phyloP scores from a whole-genome alignment of 1,140 invertebrate species.

The Listronotus oregonensis region DNA sequence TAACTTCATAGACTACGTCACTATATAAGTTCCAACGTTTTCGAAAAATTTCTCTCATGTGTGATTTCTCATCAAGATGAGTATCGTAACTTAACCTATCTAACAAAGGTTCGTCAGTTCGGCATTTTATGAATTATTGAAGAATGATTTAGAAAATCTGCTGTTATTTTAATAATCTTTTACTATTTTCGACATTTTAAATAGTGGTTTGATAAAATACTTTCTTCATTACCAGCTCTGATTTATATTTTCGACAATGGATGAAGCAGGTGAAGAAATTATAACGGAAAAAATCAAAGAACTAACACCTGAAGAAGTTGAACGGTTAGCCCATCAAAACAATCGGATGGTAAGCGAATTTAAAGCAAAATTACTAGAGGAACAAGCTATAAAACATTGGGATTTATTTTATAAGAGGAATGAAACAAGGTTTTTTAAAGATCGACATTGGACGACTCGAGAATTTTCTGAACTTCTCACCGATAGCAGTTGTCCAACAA shows the following conservation, averaged over 20 bases:
- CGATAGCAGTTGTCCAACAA: constrained; percentile 47
- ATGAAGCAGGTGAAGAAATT: background rate
- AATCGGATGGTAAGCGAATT: constrained; percentile 73
- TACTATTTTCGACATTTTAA: too few relatives aligned
- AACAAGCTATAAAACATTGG: constrained; percentile 91
- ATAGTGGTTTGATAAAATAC: too few relatives aligned
- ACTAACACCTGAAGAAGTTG: constrained; percentile 64
- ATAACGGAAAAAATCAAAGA: constrained; percentile 22
- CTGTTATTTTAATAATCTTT: too few relatives aligned
- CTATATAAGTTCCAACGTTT: too few relatives aligned
- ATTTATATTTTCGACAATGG: background rate
- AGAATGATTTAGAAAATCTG: too few relatives aligned
- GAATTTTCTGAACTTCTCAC: constrained; percentile 86
- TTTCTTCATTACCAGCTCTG: too few relatives aligned
- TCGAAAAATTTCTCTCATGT: too few relatives aligned
- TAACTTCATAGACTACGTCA: too few relatives aligned
- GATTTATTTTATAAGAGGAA: constrained; percentile 98
- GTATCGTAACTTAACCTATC: too few relatives aligned
- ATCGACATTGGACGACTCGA: constrained; percentile 94
- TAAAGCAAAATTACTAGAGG: constrained; percentile 82
- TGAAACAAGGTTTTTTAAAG: constrained; percentile 91
- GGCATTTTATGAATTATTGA: too few relatives aligned
- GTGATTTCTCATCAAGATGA: too few relatives aligned
- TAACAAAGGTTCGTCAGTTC: too few relatives aligned
- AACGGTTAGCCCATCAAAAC: constrained; percentile 69